Evolutionary conservation across 2,888 invertebrate genomes (phyloP).

Genomic region (Elegia similella): DNA sequence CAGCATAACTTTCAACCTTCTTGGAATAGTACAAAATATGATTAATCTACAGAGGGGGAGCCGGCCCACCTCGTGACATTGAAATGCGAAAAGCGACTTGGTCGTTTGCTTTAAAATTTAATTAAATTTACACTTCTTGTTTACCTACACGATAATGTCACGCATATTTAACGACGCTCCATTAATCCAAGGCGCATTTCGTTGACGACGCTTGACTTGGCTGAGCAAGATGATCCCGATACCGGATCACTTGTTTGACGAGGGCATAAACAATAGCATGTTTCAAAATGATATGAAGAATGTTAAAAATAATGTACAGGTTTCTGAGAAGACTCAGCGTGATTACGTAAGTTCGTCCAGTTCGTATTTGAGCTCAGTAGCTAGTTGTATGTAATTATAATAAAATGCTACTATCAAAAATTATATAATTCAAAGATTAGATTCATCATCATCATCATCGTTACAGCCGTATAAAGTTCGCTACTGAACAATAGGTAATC

Average conservation of each 20-base stretch:
- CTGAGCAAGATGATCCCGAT: constrained; percentile 46
- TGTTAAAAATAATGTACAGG: constrained; percentile 44
- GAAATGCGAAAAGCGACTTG: constrained; percentile 55
- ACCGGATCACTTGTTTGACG: constrained; percentile 67
- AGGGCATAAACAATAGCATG: constrained; percentile 59
- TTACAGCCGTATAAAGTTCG: too few relatives aligned
- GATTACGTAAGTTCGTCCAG: constrained; percentile 60
- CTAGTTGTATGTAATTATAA: too few relatives aligned
- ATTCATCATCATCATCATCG: too few relatives aligned
- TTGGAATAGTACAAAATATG: not conserved
- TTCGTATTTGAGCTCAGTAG: not conserved
- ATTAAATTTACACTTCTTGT: constrained; percentile 62
- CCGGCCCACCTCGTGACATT: constrained; percentile 40
- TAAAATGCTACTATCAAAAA: too few relatives aligned
- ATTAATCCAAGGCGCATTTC: constrained; percentile 33
- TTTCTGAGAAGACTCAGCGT: constrained; percentile 60
- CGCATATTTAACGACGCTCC: constrained; percentile 29
- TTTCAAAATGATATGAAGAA: constrained; percentile 66
- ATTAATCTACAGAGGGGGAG: constrained; percentile 17
- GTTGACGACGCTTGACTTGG: constrained; percentile 13
- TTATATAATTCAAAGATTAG: too few relatives aligned
- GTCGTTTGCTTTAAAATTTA: constrained; percentile 68
- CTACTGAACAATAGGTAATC: too few relatives aligned
- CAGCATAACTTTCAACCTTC: not conserved
- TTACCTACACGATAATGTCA: constrained; percentile 54